Evolutionary conservation across 2,888 invertebrate genomes (phyloP).

Genomic region (Torymus tubicola): DNA sequence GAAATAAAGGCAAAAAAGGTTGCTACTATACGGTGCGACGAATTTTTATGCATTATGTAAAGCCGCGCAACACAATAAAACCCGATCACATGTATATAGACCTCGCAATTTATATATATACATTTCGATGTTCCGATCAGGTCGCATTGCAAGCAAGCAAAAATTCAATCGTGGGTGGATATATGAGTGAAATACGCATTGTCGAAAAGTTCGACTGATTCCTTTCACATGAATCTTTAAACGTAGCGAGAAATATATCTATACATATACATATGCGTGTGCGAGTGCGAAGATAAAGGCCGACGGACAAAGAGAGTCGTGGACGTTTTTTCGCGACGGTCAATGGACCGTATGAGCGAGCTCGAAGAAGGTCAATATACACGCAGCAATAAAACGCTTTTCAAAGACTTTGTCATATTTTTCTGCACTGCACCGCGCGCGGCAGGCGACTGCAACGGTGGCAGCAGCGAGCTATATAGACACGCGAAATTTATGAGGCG

Average conservation of each 20-base stretch:
- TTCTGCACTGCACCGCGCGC: no score
- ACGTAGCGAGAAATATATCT: slow-evolving; percentile 38
- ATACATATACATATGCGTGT: not conserved
- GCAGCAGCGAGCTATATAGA: no score
- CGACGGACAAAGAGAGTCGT: slow-evolving; percentile 17
- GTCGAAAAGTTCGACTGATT: slow-evolving; percentile 56
- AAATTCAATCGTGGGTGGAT: not conserved
- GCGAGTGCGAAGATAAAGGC: slow-evolving; percentile 7
- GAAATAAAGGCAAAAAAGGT: not conserved
- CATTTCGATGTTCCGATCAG: slow-evolving; percentile 25
- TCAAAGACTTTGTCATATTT: slow-evolving; percentile 25
- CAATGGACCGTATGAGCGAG: slow-evolving; percentile 40
- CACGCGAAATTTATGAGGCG: no score
- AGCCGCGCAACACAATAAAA: slow-evolving; percentile 43
- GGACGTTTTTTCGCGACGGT: slow-evolving; percentile 43
- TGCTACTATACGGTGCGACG: not conserved
- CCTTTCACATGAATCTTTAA: slow-evolving; percentile 54
- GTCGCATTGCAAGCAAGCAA: not conserved
- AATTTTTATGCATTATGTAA: slow-evolving; percentile 54
- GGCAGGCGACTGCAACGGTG: no score
- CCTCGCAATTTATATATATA: slow-evolving; percentile 52
- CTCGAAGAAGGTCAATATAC: slow-evolving; percentile 54
- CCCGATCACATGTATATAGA: slow-evolving; percentile 27
- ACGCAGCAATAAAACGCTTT: slow-evolving; percentile 46
- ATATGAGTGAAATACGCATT: slow-evolving; percentile 57